Percentiles rank a stretch among this genome's conserved stretches.
phyloP scores from a whole-genome alignment of 1,140 invertebrate species.

The Macrostomum lignano region DNA sequence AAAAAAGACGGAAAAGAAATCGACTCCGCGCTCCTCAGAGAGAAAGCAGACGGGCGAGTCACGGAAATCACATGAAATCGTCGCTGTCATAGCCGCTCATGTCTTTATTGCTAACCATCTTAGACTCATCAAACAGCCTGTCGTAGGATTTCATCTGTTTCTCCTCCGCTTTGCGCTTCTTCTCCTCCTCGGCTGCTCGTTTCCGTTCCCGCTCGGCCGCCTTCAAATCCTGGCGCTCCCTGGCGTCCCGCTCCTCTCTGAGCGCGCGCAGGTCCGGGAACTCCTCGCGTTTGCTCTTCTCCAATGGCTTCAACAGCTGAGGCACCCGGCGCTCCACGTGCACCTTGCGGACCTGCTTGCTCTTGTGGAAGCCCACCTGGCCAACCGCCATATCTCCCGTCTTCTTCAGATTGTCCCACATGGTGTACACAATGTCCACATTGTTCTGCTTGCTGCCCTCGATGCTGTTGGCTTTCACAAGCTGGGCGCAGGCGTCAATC shows the following conservation, averaged over 20 bases:
- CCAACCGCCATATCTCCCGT: constrained; percentile 84
- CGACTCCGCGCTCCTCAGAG: no score
- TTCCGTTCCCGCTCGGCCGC: constrained; percentile 28
- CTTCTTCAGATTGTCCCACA: constrained; percentile 92
- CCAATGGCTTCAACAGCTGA: constrained; percentile 67
- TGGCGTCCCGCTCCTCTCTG: constrained; percentile 54
- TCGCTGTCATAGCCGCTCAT: constrained; percentile 60
- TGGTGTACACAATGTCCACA: constrained; percentile 83
- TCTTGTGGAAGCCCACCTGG: constrained; percentile 60
- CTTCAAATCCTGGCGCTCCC: constrained; percentile 56
- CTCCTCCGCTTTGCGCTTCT: constrained; percentile 20
- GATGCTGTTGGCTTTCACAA: constrained; percentile 72
- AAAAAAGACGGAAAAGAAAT: no score
- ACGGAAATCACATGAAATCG: constrained; percentile 72
- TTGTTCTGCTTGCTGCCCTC: constrained; percentile 80
- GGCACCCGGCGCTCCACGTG: constrained; percentile 61
- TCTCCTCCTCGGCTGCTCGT: constrained; percentile 19
- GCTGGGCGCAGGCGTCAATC: constrained; percentile 76
- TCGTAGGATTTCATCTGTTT: constrained; percentile 42
- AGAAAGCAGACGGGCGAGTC: no score
- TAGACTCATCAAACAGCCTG: constrained; percentile 4
- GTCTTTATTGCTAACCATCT: constrained; percentile 46
- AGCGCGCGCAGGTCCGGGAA: constrained; percentile 41
- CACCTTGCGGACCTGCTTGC: constrained; percentile 62
- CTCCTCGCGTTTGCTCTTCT: constrained; percentile 54